Conservation (phyloP, 2,113 vertebrate species). For the Paramisgurnus dabryanus region DNA sequence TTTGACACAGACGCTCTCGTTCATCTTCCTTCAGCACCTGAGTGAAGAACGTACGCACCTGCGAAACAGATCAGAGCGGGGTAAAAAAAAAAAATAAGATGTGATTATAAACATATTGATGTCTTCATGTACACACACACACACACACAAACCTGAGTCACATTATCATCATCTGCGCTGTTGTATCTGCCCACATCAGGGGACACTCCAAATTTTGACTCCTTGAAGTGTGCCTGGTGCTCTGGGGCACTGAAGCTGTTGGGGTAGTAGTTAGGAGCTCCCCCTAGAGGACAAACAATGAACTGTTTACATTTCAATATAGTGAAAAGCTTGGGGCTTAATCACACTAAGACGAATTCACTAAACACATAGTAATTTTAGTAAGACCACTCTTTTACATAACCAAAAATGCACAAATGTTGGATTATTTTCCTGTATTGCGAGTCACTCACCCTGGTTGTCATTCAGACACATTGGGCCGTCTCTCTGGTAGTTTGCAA, state of each 20-base stretch:
- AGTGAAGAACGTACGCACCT: conserved; percentile 86
- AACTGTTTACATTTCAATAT: not conserved
- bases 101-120: not conserved
- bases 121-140: not conserved
- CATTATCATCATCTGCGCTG: conserved; percentile 84
- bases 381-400: no score
- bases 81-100: not conserved
- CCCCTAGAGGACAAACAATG: conserved; percentile 72
- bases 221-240: conserved; percentile 64
- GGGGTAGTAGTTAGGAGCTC: conserved; percentile 94
- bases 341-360: not conserved
- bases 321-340: not conserved
- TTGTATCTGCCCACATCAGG: conserved; percentile 84
- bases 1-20: conserved; percentile 84
- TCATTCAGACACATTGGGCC: conserved; percentile 91
- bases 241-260: conserved; percentile 92
- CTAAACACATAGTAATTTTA: no score
- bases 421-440: not conserved
- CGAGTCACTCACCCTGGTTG: conserved; percentile 84
- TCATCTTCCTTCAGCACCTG: conserved; percentile 85
- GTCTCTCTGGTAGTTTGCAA: conserved; percentile 93
- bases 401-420: no score
- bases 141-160: conserved; percentile 81
- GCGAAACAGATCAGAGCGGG: conserved; percentile 4
- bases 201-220: conserved; percentile 66